A percentile compares a stretch with the other conserved stretches of the same genome.
phyloP scores from a whole-genome alignment of 2,888 invertebrate genomes.

The Melanotus villosus region DNA sequence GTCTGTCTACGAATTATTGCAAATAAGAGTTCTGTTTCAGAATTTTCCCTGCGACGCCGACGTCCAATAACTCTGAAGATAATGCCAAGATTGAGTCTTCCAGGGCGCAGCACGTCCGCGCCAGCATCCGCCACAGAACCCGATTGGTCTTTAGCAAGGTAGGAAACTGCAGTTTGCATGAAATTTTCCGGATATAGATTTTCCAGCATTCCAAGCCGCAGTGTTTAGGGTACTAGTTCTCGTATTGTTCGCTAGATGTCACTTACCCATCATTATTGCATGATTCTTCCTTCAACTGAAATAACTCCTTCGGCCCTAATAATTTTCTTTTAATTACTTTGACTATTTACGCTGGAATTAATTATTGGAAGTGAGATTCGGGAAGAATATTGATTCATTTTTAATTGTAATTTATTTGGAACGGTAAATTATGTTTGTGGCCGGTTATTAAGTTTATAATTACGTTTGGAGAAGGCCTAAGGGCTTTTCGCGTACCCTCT shows the following conservation, averaged over 20 bases:
- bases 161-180: slow-evolving; percentile 46
- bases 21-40: too few species aligned
- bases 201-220: neutral
- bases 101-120: slow-evolving; percentile 67
- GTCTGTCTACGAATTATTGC: too few species aligned
- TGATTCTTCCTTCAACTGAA: neutral
- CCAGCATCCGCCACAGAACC: slow-evolving; percentile 68
- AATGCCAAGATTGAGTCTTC: slow-evolving; percentile 70
- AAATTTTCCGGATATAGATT: neutral
- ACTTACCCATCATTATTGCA: neutral
- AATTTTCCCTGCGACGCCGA: slow-evolving; percentile 68
- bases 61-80: slow-evolving; percentile 70
- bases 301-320: neutral
- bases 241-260: slow-evolving; percentile 1
- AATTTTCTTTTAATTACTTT: too few species aligned
- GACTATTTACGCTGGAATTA: too few species aligned
- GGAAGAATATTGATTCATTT: too few species aligned
- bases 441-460: neutral
- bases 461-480: neutral
- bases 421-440: neutral
- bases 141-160: slow-evolving; percentile 70
- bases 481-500: neutral
- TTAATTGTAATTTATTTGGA: too few species aligned
- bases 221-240: neutral
- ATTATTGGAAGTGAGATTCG: too few species aligned